These are phyloP conservation scores for Gambusia yucatana DNA, from an alignment of 2,797 vertebrate genomes.

Conservation along the genomic window DNA sequence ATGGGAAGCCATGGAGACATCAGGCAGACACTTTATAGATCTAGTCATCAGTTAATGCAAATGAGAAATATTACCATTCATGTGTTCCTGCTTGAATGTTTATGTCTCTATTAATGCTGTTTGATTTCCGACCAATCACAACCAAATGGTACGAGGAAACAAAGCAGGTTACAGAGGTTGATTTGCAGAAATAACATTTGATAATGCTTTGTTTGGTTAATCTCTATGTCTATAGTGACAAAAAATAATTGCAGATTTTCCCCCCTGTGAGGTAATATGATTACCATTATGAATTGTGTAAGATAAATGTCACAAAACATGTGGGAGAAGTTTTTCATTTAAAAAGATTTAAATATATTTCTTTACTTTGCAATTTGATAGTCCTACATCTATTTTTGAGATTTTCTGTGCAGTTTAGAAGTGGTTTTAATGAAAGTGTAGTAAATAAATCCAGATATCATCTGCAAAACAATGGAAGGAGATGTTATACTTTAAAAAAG, in stretches of 20 bases:
- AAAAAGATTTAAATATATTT: background rate
- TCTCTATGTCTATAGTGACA: background rate
- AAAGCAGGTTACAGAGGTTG: background rate
- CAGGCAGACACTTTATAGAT: background rate
- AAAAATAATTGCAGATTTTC: background rate
- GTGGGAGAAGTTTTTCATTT: background rate
- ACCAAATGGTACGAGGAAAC: background rate
- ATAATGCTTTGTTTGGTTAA: background rate
- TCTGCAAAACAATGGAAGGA: background rate
- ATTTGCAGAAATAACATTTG: background rate
- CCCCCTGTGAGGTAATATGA: background rate
- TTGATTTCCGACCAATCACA: background rate
- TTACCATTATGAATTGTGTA: background rate
- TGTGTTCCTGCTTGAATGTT: conserved; percentile 1
- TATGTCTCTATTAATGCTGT: background rate
- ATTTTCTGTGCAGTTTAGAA: background rate
- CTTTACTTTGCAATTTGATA: background rate
- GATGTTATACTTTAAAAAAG: background rate
- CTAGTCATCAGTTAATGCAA: background rate
- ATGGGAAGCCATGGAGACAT: background rate
- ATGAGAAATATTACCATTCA: background rate
- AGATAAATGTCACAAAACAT: background rate
- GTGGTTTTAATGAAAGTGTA: background rate
- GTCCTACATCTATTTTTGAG: background rate
- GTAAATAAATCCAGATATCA: background rate